Percentiles rank a stretch among this genome's conserved stretches.
phyloP scores from a whole-genome alignment of 2,888 invertebrate species.

The Salpingus planirostris region DNA sequence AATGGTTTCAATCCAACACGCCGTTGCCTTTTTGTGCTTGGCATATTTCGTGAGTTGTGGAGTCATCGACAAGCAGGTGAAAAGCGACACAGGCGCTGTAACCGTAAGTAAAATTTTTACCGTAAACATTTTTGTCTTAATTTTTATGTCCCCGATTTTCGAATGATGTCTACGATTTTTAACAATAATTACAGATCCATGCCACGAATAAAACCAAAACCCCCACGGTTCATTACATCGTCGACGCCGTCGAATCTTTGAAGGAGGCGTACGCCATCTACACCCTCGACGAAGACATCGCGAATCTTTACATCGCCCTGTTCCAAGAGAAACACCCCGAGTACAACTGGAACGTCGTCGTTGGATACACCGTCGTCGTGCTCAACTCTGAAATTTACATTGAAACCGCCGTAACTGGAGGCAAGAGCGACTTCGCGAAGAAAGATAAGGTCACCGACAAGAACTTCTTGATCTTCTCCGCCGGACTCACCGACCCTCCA shows the following conservation, averaged over 20 bases:
- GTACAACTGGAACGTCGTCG: slow-evolving; percentile 6
- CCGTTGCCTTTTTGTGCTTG: too few species aligned
- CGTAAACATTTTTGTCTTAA: too few species aligned
- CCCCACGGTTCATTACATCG: slow-evolving; percentile 9
- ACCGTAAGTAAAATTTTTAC: too few species aligned
- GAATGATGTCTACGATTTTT: too few species aligned
- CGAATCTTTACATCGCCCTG: slow-evolving; percentile 3
- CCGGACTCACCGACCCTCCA: too few species aligned
- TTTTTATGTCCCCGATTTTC: too few species aligned
- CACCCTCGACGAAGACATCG: slow-evolving; percentile 3
- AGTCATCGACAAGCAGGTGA: too few species aligned
- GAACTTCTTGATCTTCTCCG: neutral
- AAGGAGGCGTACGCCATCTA: slow-evolving; percentile 13
- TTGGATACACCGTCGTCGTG: slow-evolving; percentile 4
- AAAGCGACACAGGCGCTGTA: too few species aligned
- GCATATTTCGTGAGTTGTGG: too few species aligned
- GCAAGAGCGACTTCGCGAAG: neutral
- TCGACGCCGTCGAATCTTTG: slow-evolving; percentile 12
- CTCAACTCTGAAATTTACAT: slow-evolving; percentile 3
- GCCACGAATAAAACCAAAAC: slow-evolving; percentile 13
- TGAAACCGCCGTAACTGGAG: slow-evolving; percentile 4
- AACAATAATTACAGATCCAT: too few species aligned
- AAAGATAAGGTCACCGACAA: neutral
- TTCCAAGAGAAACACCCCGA: slow-evolving; percentile 6
- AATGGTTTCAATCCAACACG: too few species aligned